Evolutionary conservation across 2,888 invertebrate genomes (phyloP).

Genomic region (Galeopsomyia nigrocyanea): DNA sequence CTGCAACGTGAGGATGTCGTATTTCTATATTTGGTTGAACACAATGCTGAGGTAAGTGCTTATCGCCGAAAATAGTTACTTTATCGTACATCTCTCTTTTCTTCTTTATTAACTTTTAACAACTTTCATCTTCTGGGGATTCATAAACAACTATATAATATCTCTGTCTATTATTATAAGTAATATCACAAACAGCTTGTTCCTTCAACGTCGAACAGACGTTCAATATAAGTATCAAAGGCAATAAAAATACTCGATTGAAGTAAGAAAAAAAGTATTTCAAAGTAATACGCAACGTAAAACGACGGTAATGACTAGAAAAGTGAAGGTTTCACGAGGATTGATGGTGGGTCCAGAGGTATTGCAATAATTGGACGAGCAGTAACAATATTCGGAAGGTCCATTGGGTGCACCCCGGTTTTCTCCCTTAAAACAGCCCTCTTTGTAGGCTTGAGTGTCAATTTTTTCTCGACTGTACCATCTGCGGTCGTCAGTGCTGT

Average conservation of each 20-base stretch:
- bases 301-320: constrained; percentile 33
- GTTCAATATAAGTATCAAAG: constrained; percentile 12
- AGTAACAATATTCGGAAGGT: constrained; percentile 81
- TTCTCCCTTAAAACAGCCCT: constrained; percentile 78
- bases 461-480: constrained; percentile 79
- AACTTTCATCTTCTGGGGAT: no score
- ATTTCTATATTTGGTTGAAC: constrained; percentile 92
- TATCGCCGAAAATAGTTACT: no score
- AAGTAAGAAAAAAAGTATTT: constrained; percentile 8
- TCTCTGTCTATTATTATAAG: constrained; percentile 14
- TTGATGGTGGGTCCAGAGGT: constrained; percentile 10
- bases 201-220: background rate
- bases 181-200: constrained; percentile 43
- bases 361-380: constrained; percentile 82
- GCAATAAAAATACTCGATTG: background rate
- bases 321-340: constrained; percentile 8
- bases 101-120: no score
- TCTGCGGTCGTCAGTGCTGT: constrained; percentile 70
- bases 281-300: background rate
- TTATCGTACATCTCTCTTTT: no score
- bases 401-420: constrained; percentile 76
- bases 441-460: constrained; percentile 77
- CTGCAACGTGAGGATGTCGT: constrained; percentile 94
- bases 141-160: constrained; percentile 1
- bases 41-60: constrained; percentile 85